Evolutionary conservation across 2,797 vertebrate species (phyloP).

Genomic region (Eulemur coronatus): DNA sequence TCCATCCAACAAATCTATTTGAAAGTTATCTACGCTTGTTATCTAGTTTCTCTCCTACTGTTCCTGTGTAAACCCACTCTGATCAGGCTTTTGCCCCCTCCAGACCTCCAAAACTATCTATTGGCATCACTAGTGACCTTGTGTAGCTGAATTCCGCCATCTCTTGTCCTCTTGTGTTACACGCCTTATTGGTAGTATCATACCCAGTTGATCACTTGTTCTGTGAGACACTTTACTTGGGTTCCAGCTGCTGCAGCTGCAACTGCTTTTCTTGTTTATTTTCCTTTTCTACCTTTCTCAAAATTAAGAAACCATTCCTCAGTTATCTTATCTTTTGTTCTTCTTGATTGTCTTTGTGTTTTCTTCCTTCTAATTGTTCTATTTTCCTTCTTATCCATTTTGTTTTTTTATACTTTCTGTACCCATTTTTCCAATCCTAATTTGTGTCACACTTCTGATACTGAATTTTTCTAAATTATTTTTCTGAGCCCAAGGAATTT

Average conservation of each 20-base stretch:
- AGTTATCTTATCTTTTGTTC: neutral
- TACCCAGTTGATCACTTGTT: neutral
- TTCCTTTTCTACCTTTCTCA: neutral
- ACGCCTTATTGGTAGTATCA: neutral
- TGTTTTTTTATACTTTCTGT: neutral
- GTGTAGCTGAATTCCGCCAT: neutral
- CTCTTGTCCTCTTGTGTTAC: neutral
- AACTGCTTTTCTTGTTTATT: neutral
- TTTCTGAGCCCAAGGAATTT: neutral
- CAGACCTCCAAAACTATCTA: neutral
- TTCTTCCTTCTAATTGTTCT: neutral
- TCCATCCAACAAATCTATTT: neutral
- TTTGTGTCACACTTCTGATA: constrained; percentile 15
- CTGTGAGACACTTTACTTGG: neutral
- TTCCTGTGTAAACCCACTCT: neutral
- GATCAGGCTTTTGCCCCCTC: neutral
- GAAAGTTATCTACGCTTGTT: neutral
- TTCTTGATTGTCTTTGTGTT: neutral
- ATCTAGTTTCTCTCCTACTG: neutral
- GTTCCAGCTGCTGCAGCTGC: neutral
- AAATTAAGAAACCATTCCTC: neutral
- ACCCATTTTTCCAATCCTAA: neutral
- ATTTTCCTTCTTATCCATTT: neutral
- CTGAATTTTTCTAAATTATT: neutral
- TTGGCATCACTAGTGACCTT: neutral